phyloP scores from a whole-genome alignment of 2,888 invertebrate genomes.

The Catocala nupta region DNA sequence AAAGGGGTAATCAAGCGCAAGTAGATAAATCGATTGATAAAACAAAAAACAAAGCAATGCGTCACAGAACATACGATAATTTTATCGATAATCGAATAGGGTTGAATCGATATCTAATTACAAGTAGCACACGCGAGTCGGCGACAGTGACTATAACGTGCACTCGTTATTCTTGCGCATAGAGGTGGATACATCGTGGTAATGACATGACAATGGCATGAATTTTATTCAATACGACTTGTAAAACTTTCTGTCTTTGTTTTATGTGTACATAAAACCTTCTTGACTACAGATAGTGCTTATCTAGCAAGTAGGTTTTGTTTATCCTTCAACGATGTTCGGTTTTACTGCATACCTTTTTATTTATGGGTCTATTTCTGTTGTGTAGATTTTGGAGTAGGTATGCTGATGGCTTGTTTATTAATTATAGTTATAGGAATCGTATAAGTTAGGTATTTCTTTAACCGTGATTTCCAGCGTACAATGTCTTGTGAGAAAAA shows the following conservation, averaged over 20 bases:
- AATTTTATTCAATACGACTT: conserved; percentile 34
- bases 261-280: conserved; percentile 25
- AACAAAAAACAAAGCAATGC: conserved; percentile 30
- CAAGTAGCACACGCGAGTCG: conserved; percentile 37
- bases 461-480: too few species aligned
- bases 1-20: conserved; percentile 3
- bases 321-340: conserved; percentile 20
- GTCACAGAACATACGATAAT: conserved; percentile 32
- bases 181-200: conserved; percentile 56
- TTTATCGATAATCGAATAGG: conserved; percentile 44
- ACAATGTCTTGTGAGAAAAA: too few species aligned
- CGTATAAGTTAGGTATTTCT: too few species aligned
- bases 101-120: conserved; percentile 55
- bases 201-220: conserved; percentile 42
- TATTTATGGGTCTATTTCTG: conserved; percentile 4
- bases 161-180: conserved; percentile 67
- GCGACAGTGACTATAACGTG: conserved; percentile 20
- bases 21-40: conserved; percentile 33
- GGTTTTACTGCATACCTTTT: conserved; percentile 14
- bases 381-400: too few species aligned
- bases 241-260: conserved; percentile 19
- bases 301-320: conserved; percentile 14
- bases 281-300: conserved; percentile 17
- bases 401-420: too few species aligned
- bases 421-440: too few species aligned